Evolutionary conservation across 37 sponge, comb jelly and placozoan genomes (phyloP), one percentile per base, ranked within the genome.

Genomic region (Haliclona indistincta): DNA sequence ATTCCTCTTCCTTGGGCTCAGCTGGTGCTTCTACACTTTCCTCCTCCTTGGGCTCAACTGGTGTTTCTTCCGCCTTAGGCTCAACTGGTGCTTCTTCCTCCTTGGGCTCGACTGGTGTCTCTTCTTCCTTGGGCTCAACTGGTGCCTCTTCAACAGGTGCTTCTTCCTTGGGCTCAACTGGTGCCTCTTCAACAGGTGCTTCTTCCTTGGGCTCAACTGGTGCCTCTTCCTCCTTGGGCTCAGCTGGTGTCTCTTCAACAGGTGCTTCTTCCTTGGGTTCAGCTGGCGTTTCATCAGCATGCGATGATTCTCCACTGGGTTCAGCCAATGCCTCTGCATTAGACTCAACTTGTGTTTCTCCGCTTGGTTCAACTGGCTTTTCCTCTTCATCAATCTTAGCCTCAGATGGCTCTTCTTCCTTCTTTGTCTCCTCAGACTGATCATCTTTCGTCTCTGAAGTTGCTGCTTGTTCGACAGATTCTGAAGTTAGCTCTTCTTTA

Each of bases 211-310:
- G 56, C 30, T 40, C 70, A 26, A 3, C 23, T 32, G 41, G n/a
- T 5, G 42, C 61, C 4, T 38, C 30, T 34, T 36, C 43, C 56
- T 79, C 70, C 19, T 68, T 61, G 35, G 34, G 39, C 22, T 35
- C 2, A 1, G 11, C 43, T 52, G 23, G 28, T 28, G 26, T 42
- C 1, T 29, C 55, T 19, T 60, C 73, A 30, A 17, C 3, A 10
- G 6, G 47, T 67, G 41, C 63, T 29, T 53, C 75, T 10, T 43
- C 76, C 22, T 1, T 36, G 35, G 19, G 2, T 20, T 43, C 55
- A 53, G 15, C 79, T 52, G 26, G 28, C 35, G 7, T 30, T 38
- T 67, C 79, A 11, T 78, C 69, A 28, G 32, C 7, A 7, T 47
- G 49, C 49, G 8, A 13, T 47, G 49, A 47, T 8, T 47, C 49